Base-by-base conservation (phyloP, 2,797 vertebrate genomes). In the Cryptoblepharus egeriae region DNA sequence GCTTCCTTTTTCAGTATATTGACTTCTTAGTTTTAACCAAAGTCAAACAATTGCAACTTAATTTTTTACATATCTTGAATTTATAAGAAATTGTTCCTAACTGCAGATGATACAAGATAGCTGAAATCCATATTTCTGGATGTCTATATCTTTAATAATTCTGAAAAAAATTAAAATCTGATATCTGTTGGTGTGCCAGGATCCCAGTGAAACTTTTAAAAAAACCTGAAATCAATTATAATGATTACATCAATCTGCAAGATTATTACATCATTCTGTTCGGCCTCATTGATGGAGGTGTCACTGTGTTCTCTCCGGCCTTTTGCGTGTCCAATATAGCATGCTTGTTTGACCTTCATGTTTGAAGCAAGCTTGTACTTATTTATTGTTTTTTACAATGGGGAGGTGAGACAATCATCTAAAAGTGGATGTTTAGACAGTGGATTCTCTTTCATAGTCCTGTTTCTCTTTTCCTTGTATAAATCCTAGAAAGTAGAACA, bases 31-130 rank as follows among this genome's bases (percentile, higher is more conserved):
- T 9, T 39, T 7, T 68, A 28, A 1, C 75, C n/a, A 42, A 42
- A 42, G 39, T 87, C 35, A 0, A 9, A 83, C 0, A 0, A 20
- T 42, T 75, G 42, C 11, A 2, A 52, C 69, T 1, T 65, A 24
- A 18, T 87, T 76, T 49, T 22, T 5, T 77, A n/a, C 35, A 73
- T 73, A 61, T 87, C 61, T 42, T 73, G 18, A 11, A 75, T 79
- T 4, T 69, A 49, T 18, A 52, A 22, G 79, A 6, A 5, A 1
- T 67, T 10, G 37, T 35, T 67, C 35, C 49, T 52, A 52, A 52
- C 32, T 16, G 32, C 67, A 20, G 28, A 18, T 52, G 45, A 8
- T n/a, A 71, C 28, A 73, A 20, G 30, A 18, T 30, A 32, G 22
- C n/a, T 28, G 11, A 70, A 57, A 45, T 15, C 37, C 32, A 69